Evolutionary conservation across 2,888 invertebrate species (phyloP).

Genomic region (Hypselothyrea guttata): DNA sequence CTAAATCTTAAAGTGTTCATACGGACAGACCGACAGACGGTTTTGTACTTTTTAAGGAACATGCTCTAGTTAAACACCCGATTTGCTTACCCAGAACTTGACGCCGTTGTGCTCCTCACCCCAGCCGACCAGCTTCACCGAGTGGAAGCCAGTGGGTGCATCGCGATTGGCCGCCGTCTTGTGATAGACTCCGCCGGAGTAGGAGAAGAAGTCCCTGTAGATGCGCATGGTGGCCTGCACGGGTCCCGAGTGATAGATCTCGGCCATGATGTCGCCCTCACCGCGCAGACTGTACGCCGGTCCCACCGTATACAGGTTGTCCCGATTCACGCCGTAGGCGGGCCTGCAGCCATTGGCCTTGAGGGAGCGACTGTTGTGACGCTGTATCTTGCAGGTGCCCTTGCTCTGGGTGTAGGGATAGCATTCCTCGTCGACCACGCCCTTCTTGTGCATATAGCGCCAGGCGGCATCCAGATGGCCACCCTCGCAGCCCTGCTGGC

Average conservation of each 20-base stretch:
- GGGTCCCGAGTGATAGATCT: constrained; percentile 94
- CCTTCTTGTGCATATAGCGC: constrained; percentile 91
- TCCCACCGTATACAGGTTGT: constrained; percentile 87
- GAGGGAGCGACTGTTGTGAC: constrained; percentile 80
- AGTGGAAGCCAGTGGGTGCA: constrained; percentile 89
- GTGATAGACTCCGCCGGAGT: constrained; percentile 92
- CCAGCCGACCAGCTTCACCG: constrained; percentile 96
- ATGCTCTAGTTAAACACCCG: no score
- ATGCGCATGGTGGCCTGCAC: constrained; percentile 97
- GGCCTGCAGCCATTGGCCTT: constrained; percentile 84
- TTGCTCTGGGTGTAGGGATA: constrained; percentile 89
- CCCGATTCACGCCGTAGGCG: constrained; percentile 82
- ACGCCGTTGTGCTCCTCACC: constrained; percentile 87
- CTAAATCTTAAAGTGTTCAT: no score
- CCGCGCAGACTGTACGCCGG: constrained; percentile 89
- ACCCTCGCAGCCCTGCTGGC: constrained; percentile 92
- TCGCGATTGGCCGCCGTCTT: constrained; percentile 85
- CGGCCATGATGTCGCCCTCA: constrained; percentile 94
- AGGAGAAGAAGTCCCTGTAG: constrained; percentile 96
- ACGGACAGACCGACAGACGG: no score
- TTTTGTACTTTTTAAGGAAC: no score
- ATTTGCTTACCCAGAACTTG: constrained; percentile 95
- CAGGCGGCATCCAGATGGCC: constrained; percentile 96
- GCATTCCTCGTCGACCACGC: constrained; percentile 92
- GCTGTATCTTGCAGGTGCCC: constrained; percentile 86